These are phyloP conservation scores for Datnioides undecimradiatus DNA, from an alignment of 2,113 vertebrate genomes.

Conservation along the genomic window DNA sequence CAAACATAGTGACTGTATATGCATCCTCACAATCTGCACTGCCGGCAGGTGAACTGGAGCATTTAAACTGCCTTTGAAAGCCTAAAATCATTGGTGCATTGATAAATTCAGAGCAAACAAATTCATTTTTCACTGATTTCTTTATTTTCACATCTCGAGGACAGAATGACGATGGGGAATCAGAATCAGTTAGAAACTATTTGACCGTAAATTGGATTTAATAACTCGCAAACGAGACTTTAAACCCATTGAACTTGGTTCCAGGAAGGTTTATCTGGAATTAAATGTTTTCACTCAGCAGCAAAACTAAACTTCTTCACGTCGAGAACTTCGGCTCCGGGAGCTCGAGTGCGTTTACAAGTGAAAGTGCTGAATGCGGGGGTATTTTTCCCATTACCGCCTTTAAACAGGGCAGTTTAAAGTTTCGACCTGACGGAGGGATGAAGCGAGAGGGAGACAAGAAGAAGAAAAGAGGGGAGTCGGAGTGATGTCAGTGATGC, in stretches of 20 bases:
- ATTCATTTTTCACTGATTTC: neutral
- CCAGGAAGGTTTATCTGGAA: too few relatives aligned
- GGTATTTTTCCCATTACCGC: slow-evolving; percentile 23
- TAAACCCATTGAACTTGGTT: too few relatives aligned
- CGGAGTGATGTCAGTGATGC: slow-evolving; percentile 55
- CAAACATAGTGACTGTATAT: too few relatives aligned
- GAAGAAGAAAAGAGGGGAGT: neutral
- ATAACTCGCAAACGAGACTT: too few relatives aligned
- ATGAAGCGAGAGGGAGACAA: slow-evolving; percentile 21
- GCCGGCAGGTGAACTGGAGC: too few relatives aligned
- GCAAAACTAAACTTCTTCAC: neutral
- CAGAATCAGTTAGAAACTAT: neutral
- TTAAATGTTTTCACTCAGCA: neutral
- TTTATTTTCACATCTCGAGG: too few relatives aligned
- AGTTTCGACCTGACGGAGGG: slow-evolving; percentile 32
- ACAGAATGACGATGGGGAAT: too few relatives aligned
- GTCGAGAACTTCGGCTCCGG: neutral
- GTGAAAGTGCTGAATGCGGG: slow-evolving; percentile 59
- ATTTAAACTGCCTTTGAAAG: too few relatives aligned
- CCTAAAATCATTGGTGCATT: too few relatives aligned
- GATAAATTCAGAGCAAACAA: neutral
- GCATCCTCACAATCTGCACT: too few relatives aligned
- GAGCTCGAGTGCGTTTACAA: neutral
- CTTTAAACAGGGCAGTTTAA: slow-evolving; percentile 25
- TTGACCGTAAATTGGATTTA: neutral